Base-by-base conservation (phyloP, 2,797 vertebrate species). In the Tachyglossus aculeatus region DNA sequence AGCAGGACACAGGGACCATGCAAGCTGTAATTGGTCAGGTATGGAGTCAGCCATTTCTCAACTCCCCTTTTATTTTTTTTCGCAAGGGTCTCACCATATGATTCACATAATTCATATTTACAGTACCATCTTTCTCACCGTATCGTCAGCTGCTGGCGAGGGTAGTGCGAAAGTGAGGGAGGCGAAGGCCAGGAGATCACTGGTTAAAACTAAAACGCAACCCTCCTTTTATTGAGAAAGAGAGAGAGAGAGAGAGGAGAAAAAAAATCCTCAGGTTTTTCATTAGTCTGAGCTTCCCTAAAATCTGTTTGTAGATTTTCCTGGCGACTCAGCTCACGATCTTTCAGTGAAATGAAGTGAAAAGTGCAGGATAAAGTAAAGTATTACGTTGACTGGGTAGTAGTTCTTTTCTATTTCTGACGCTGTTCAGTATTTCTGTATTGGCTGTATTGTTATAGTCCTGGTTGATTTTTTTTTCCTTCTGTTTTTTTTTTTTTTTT, bases 1-100 rank as follows among this genome's bases (percentile, higher is more conserved):
- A 93, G 92, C 93, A 92, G 92, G 91, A 94, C 90, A 92, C 92
- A 77, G 91, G 90, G 91, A 94, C 91, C 91, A 92, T 92, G 92
- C 91, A 93, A 91, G 92, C 93, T 94, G 93, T 94, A 95, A 94
- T 94, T 95, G 93, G 94, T 93, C 93, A 95, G 93, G 94, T 95
- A 94, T 92, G 90, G 91, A 94, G 91, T 93, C 93, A 94, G 92
- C 93, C 93, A 94, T 95, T 94, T 94, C 93, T 94, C 91, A 93
- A 91, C 91, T 92, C 89, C 88, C 88, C 88, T 90, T 90, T 90
- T 88, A 86, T 90, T 87, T 90, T 75, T 88, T 89, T 85, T 85
- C 88, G 89, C 88, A 77, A 88, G 87, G 89, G 84, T 93, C 89
- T 93, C 90, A 91, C 89, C 89, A 90, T 93, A 91, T 91, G 90